phyloP scores from a whole-genome alignment of 92 coral and sea anemone species.

The Phenganax stokvisi region DNA sequence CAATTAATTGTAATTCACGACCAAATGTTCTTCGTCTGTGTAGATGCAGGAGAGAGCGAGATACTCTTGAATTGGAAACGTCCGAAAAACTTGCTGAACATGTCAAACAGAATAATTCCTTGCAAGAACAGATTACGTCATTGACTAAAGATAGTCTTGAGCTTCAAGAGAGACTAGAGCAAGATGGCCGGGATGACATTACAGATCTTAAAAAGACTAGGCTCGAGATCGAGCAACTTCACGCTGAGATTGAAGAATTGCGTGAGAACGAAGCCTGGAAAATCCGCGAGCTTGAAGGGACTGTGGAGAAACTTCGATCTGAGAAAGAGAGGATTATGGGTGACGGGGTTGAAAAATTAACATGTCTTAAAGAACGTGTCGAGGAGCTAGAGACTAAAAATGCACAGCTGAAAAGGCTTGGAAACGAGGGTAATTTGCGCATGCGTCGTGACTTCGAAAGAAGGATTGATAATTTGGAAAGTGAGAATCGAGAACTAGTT shows the following conservation, averaged over 20 bases:
- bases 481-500: constrained; percentile 11
- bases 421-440: constrained; percentile 45
- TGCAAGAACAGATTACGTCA: constrained; percentile 59
- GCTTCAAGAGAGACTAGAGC: constrained; percentile 47
- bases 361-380: constrained; percentile 48
- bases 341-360: constrained; percentile 44
- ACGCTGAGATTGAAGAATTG: constrained; percentile 45
- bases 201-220: constrained; percentile 49
- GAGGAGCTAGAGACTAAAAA: constrained; percentile 61
- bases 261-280: constrained; percentile 29
- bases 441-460: constrained; percentile 15
- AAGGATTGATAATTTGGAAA: constrained; percentile 13
- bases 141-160: constrained; percentile 75
- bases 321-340: constrained; percentile 41
- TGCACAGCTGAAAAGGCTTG: constrained; percentile 57
- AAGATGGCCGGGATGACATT: constrained; percentile 33
- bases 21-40: not conserved
- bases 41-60: constrained; percentile 19
- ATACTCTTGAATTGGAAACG: constrained; percentile 46
- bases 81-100: constrained; percentile 45
- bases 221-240: constrained; percentile 40
- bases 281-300: constrained; percentile 29
- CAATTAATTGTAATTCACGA: not conserved
- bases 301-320: constrained; percentile 33
- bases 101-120: constrained; percentile 57